Conservation (phyloP, 2,113 vertebrate genomes). For the Carollia perspicillata region DNA sequence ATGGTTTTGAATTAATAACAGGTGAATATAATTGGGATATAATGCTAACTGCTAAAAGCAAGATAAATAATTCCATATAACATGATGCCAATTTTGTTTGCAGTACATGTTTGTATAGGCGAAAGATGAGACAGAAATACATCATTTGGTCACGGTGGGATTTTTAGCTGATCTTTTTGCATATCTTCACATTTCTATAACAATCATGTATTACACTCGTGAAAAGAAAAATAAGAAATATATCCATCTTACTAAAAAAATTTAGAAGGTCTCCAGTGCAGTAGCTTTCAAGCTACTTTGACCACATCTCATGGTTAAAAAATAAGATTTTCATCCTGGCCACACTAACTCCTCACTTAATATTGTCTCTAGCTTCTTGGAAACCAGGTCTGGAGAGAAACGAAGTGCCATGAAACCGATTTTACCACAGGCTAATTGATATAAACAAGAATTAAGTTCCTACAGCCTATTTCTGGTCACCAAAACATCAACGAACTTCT, state of each 20-base stretch:
- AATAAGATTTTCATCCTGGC: not conserved
- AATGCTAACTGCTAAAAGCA: not conserved
- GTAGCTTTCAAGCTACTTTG: not conserved
- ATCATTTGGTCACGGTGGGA: not conserved
- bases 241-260: not conserved
- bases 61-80: not conserved
- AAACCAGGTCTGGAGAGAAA: not conserved
- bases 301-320: not conserved
- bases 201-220: not conserved
- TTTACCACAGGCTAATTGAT: not conserved
- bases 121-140: not conserved
- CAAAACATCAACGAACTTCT: not conserved
- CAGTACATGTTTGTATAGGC: not conserved
- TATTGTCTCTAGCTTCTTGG: not conserved
- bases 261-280: not conserved
- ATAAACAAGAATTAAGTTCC: not conserved
- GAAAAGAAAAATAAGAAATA: not conserved
- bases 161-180: not conserved
- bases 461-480: not conserved
- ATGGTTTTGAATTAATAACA: not conserved
- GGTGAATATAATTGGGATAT: slow-evolving; percentile 2
- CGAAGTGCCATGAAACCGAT: not conserved
- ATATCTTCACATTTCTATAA: not conserved
- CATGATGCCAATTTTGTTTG: not conserved
- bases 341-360: not conserved